Evolutionary conservation across 1,140 invertebrate genomes (phyloP).

Genomic region (Holcopasites calliopsidis): DNA sequence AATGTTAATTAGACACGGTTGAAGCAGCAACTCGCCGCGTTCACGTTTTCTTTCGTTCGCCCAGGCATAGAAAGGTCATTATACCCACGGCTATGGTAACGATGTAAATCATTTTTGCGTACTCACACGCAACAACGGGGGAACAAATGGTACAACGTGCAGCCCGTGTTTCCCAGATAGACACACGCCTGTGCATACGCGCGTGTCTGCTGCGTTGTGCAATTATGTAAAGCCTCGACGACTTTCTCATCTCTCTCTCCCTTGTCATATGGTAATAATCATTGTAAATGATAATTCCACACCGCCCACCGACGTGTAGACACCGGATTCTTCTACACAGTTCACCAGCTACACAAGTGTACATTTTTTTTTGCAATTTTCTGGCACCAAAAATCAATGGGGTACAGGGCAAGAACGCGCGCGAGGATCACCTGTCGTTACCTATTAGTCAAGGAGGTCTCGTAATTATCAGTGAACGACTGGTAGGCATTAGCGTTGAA

Average conservation of each 20-base stretch:
- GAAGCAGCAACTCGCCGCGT: background rate
- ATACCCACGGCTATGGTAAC: constrained; percentile 1
- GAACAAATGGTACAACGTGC: constrained; percentile 28
- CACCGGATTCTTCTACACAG: background rate
- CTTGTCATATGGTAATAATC: constrained; percentile 29
- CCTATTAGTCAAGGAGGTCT: constrained; percentile 50
- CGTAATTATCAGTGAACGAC: constrained; percentile 43
- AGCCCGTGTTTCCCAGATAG: constrained; percentile 3
- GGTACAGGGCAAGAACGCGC: background rate
- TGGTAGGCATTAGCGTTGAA: constrained; percentile 43
- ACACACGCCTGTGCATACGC: background rate
- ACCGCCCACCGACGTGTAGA: background rate
- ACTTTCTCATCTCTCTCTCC: constrained; percentile 37
- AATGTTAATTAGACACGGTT: background rate
- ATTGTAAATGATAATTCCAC: constrained; percentile 36
- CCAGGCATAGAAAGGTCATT: background rate
- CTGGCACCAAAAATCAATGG: constrained; percentile 1
- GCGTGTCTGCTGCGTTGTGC: constrained; percentile 19
- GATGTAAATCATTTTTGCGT: constrained; percentile 42
- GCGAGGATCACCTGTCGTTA: constrained; percentile 46
- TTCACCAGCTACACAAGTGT: background rate
- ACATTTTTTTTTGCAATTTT: background rate
- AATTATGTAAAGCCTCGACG: constrained; percentile 31
- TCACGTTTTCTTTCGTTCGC: too few relatives aligned
- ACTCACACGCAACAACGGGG: constrained; percentile 29